Conservation (phyloP, 1,140 invertebrate species). For the Drosophila miranda region DNA sequence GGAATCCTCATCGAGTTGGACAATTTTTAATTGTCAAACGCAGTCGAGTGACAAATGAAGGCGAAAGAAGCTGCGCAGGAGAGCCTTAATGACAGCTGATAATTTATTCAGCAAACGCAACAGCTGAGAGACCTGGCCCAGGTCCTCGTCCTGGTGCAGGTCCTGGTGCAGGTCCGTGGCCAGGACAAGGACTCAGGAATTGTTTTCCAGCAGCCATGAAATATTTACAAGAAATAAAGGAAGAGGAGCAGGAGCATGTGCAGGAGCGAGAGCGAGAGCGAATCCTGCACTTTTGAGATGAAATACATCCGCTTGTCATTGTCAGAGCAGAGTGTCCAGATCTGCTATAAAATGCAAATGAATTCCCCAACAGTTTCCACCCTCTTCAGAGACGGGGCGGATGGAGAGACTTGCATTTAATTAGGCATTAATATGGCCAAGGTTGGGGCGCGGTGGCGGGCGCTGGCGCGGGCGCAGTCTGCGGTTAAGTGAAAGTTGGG, state of each 20-base stretch:
- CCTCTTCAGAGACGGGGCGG: conserved; percentile 9
- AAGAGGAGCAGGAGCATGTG: background rate
- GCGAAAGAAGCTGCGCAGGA: conserved; percentile 39
- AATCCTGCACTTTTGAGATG: conserved; percentile 49
- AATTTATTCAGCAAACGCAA: conserved; percentile 75
- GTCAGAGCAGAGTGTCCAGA: conserved; percentile 43
- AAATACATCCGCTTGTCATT: conserved; percentile 77
- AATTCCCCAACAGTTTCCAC: conserved; percentile 50
- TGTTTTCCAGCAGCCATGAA: conserved; percentile 63
- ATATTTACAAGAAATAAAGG: conserved; percentile 60
- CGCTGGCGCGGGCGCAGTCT: conserved; percentile 20
- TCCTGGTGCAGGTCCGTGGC: background rate
- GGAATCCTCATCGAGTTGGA: conserved; percentile 38
- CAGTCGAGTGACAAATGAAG: conserved; percentile 73
- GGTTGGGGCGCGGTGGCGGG: conserved; percentile 13
- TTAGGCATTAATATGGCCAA: conserved; percentile 68
- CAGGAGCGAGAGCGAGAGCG: conserved; percentile 7
- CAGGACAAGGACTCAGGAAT: conserved; percentile 42
- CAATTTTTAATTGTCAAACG: conserved; percentile 78
- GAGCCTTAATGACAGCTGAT: conserved; percentile 74
- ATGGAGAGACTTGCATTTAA: conserved; percentile 63
- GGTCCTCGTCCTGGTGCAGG: background rate
- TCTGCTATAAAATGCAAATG: conserved; percentile 75
- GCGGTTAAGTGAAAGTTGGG: conserved; percentile 72
- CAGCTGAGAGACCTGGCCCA: conserved; percentile 58